Evolutionary conservation across 2,888 invertebrate species (phyloP), one percentile per base, ranked within the genome.

Genomic region (Trichogramma evanescens): DNA sequence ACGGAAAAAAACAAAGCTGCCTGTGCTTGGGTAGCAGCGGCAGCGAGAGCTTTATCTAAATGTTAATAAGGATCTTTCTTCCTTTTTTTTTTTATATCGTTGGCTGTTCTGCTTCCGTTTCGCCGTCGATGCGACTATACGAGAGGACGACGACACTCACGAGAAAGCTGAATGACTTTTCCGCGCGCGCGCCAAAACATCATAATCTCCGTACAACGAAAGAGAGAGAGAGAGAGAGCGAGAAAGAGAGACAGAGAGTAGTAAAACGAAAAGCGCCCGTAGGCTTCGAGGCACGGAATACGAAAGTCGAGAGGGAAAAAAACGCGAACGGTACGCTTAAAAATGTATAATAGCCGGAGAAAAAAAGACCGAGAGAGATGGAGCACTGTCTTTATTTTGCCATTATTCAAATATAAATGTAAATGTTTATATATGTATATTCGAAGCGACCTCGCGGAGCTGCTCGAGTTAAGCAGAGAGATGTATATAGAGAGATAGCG

Each of bases 321-420:
- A 71, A 74, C 74, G 71, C 72, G 74, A 74, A 71, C 74, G 76
- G 50, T 59, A 55, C 41, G 49, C 73, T 76, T 74, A 75, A 69
- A 64, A 58, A 62, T 60, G 64, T 72, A 72, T 74, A 73, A 74
- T 73, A 71, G 71, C 72, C 64, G 42, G 66, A 65, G 64, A 63
- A 65, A 64, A 63, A 66, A 65, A 13, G 48, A 64, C 66, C 62
- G 63, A n/a, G n/a, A 13, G 52, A 44, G 53, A 43, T 51, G 43
- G 53, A 43, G 58, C 45, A 64, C 62, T 26, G 73, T 75, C 75
- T 77, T 76, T 76, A 74, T 74, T 76, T 75, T 72, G 71, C 76
- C 76, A 77, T 78, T 78, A 78, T 78, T 78, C 77, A 78, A 77
- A 78, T 78, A 76, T 77, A 77, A 77, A 78, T 77, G 77, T 77